Base-by-base conservation (phyloP, 2,113 vertebrate species). In the Guaruba guarouba region DNA sequence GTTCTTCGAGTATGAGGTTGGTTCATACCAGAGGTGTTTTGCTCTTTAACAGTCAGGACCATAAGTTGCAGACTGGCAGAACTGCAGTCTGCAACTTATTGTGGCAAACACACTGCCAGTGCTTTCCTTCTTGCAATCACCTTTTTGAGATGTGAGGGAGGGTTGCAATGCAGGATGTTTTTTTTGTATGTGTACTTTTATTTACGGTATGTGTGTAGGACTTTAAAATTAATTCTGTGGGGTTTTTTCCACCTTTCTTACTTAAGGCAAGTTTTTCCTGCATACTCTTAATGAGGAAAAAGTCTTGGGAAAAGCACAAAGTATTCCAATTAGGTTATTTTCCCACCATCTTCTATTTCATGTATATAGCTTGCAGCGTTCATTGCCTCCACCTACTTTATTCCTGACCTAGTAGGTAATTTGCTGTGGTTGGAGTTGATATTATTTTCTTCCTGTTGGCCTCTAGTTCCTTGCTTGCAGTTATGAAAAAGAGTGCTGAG, bases 401-500 rank as follows among this genome's bases (percentile, higher is more conserved):
- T 52, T 93, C 9, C 63, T 88, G 67, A 74, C 25, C 13, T 64
- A 41, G 70, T 29, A 88, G 79, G 54, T 92, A 55, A 90, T 51
- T 90, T 41, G 59, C 59, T 80, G 49, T 7, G 6, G 11, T 67
- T 92, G 43, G 10, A n/a, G 37, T 62, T 92, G 3, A 52, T 0
- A 7, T 57, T 78, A 6, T 90, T 73, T 83, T 80, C 49, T 88
- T 92, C 46, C 43, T 70, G 10, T 54, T 88, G 61, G 46, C 83
- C 24, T 94, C 69, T 37, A 46, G 24, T 92, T 93, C 76, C 95
- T 90, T 86, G 37, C 82, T 67, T 88, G 73, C 80, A 81, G 46
- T 90, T 92, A 81, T 43, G 61, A 88, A 94, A 86, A 87, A 90
- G 76, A 92, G 39, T 81, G 80, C 91, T 94, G 94, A 95, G 82